phyloP scores from a whole-genome alignment of 1,140 invertebrate genomes.

The Tetranychus urticae region DNA sequence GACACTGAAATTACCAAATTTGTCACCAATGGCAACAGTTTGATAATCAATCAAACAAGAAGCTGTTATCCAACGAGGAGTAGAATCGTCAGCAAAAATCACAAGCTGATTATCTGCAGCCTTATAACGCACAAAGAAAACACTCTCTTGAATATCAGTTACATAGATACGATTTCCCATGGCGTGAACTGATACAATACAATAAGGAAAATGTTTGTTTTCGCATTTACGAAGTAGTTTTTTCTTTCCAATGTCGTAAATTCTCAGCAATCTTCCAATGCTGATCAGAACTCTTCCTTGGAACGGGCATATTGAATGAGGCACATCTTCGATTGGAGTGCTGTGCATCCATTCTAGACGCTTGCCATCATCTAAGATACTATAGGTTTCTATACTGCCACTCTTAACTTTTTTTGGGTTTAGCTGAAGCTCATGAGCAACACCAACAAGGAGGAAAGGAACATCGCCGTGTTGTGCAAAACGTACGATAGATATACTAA shows the following conservation, averaged over 20 bases:
- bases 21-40: slow-evolving; percentile 84
- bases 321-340: slow-evolving; percentile 81
- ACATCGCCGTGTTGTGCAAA: slow-evolving; percentile 39
- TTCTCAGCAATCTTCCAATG: slow-evolving; percentile 63
- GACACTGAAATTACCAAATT: slow-evolving; percentile 91
- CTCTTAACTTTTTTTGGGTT: slow-evolving; percentile 53
- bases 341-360: slow-evolving; percentile 74
- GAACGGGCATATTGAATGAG: slow-evolving; percentile 62
- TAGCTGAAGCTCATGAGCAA: slow-evolving; percentile 68
- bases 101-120: slow-evolving; percentile 88
- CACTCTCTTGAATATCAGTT: slow-evolving; percentile 86
- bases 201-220: slow-evolving; percentile 90
- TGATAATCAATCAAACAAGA: slow-evolving; percentile 85
- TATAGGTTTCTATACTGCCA: slow-evolving; percentile 69
- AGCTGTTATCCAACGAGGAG: slow-evolving; percentile 82
- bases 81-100: slow-evolving; percentile 92
- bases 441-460: slow-evolving; percentile 54
- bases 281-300: slow-evolving; percentile 77
- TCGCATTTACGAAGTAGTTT: slow-evolving; percentile 93
- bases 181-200: slow-evolving; percentile 74
- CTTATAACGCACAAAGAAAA: slow-evolving; percentile 88
- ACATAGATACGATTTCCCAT: slow-evolving; percentile 83
- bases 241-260: slow-evolving; percentile 93
- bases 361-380: slow-evolving; percentile 39
- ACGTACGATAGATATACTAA: slow-evolving; percentile 47